These are phyloP conservation scores for Acanthosepion pharaonis DNA, from an alignment of 2,888 invertebrate genomes.

Conservation along the genomic window DNA sequence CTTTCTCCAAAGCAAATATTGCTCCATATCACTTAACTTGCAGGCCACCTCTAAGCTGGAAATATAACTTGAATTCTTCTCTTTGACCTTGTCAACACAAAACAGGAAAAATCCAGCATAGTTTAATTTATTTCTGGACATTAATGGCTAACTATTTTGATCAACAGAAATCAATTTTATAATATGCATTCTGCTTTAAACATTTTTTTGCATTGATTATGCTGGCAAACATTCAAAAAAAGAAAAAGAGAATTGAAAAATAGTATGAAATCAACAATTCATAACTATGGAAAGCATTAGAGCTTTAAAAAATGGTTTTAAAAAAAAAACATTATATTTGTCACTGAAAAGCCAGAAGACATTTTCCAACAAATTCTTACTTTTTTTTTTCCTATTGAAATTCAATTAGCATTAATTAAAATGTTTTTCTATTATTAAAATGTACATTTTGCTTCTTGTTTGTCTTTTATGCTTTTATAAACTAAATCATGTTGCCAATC, in stretches of 20 bases:
- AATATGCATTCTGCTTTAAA: neutral
- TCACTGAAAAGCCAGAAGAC: neutral
- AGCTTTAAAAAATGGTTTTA: neutral
- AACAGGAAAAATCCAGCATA: neutral
- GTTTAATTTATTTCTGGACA: neutral
- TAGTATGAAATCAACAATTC: conserved; percentile 33
- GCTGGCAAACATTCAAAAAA: neutral
- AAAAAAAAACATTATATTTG: neutral
- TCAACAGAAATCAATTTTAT: neutral
- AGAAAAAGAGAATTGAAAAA: neutral
- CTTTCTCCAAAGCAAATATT: neutral
- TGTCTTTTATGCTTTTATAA: neutral
- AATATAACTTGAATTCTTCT: neutral
- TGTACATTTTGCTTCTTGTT: neutral
- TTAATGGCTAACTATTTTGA: neutral
- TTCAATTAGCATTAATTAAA: neutral
- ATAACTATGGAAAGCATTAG: neutral
- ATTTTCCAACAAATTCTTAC: neutral
- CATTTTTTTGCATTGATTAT: neutral
- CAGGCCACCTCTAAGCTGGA: neutral
- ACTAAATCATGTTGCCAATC: neutral
- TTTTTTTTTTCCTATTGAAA: neutral
- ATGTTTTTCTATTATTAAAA: neutral
- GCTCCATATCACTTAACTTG: neutral
- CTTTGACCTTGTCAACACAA: neutral